Evolutionary conservation across 2,113 vertebrate species (phyloP).

Genomic region (Hirundichthys speculiger): DNA sequence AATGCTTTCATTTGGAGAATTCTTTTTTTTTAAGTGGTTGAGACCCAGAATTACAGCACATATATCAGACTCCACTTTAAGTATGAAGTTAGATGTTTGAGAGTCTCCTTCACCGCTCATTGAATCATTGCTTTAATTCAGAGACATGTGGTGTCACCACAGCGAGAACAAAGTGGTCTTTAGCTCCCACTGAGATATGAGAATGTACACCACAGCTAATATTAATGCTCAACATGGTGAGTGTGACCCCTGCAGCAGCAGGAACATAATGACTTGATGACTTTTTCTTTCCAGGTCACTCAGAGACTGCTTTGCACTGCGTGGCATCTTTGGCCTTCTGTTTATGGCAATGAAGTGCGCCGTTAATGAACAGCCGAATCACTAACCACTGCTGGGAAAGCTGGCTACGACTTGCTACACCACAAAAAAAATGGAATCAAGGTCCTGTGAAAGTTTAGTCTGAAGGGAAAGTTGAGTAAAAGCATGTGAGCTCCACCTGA

Average conservation of each 20-base stretch:
- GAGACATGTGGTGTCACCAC: constrained; percentile 34
- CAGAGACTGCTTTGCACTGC: neutral
- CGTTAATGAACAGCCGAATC: constrained; percentile 56
- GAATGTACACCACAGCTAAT: neutral
- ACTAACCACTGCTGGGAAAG: constrained; percentile 14
- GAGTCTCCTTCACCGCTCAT: constrained; percentile 6
- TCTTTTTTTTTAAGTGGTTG: too few species aligned
- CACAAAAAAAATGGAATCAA: constrained; percentile 1
- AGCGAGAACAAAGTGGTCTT: constrained; percentile 41
- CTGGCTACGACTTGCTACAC: constrained; percentile 8
- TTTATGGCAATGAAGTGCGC: constrained; percentile 43
- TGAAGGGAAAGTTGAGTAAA: constrained; percentile 7
- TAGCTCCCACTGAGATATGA: constrained; percentile 38
- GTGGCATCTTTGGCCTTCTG: constrained; percentile 23
- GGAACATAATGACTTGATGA: constrained; percentile 26
- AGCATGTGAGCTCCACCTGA: neutral
- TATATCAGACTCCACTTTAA: too few species aligned
- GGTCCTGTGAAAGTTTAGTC: neutral
- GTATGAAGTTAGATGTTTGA: neutral
- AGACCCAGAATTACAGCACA: too few species aligned
- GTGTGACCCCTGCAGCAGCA: constrained; percentile 15
- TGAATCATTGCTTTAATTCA: constrained; percentile 12
- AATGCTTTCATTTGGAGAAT: too few species aligned
- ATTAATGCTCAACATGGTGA: constrained; percentile 14
- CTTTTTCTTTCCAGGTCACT: constrained; percentile 21